Base-by-base conservation (phyloP, 1,140 invertebrate genomes). In the Aphaenogaster floridana region DNA sequence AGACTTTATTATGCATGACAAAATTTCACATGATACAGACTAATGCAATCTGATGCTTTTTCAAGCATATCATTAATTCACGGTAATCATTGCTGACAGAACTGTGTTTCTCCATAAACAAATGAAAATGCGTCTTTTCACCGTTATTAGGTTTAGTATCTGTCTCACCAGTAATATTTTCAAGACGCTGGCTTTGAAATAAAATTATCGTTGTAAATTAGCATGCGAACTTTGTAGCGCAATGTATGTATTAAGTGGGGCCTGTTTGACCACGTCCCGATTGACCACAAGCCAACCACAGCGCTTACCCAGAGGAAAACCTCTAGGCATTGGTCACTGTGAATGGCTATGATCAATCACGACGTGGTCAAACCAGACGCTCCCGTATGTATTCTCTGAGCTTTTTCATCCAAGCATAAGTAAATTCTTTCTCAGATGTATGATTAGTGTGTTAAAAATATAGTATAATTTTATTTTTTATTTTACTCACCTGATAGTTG, bases 21-120 rank as follows among this genome's bases (percentile, higher is more conserved):
- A 15, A 80, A 80, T 28, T 74, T 57, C 11, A 6, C 11, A 0
- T 39, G 8, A 5, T 80, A 69, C 78, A 9, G 13, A 80, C 78
- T 54, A 80, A 69, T 54, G 78, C 63, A n/a, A 69, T 48, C 54
- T 80, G 78, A 69, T 69, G 78, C 69, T 68, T 80, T 69, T 11
- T 80, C 34, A 80, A 80, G 8, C 63, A 80, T 0, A 4, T 39
- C 2, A 54, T 68, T 11, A 80, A 69, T 69, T 68, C 63, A 39
- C 1, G 3, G 9, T 80, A 69, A 39, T 69, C 63, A 42, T 69
- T 50, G 11, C 6, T 8, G 7, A 7, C 3, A 68, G n/a, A 50
- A 52, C 15, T 13, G 15, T 69, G 8, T 80, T 52, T 17, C 15
- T 69, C n/a, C 8, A 39, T 21, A 0, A 54, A 54, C 69, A 54